A percentile compares a stretch with the other conserved stretches of the same genome.
Evolutionary conservation across 2,888 invertebrate species (phyloP).

Genomic region (Noctuana brunneofusca): DNA sequence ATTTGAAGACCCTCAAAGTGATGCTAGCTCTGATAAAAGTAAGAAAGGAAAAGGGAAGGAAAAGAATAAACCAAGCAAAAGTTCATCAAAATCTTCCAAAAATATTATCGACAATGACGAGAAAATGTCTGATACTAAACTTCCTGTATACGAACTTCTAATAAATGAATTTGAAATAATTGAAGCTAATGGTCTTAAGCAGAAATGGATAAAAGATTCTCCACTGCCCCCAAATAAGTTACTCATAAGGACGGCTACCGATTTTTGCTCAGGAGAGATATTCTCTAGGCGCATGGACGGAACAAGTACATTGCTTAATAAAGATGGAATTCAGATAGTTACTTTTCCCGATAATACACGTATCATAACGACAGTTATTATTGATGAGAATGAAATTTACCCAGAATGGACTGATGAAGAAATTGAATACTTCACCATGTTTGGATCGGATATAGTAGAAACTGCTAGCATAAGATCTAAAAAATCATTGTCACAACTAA

Average conservation of each 20-base stretch:
- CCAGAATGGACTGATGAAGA: conserved; percentile 72
- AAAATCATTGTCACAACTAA: conserved; percentile 54
- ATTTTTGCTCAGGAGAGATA: conserved; percentile 68
- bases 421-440: conserved; percentile 54
- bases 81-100: conserved; percentile 54
- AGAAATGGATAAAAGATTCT: conserved; percentile 57
- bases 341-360: conserved; percentile 71
- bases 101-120: conserved; percentile 44
- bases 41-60: conserved; percentile 57
- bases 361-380: conserved; percentile 59
- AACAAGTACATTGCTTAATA: conserved; percentile 64
- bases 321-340: conserved; percentile 64
- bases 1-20: conserved; percentile 46
- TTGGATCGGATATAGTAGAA: conserved; percentile 49
- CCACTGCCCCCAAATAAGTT: conserved; percentile 57
- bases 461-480: conserved; percentile 49
- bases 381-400: conserved; percentile 66
- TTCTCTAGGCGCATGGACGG: conserved; percentile 74
- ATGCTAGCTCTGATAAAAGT: conserved; percentile 52
- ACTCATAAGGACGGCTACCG: conserved; percentile 68
- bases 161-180: conserved; percentile 68
- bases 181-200: conserved; percentile 59
- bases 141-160: conserved; percentile 52
- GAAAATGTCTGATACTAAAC: conserved; percentile 40
- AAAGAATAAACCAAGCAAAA: conserved; percentile 54